Evolutionary conservation across 2,113 vertebrate species (phyloP).

Genomic region (Perognathus longimembris): DNA sequence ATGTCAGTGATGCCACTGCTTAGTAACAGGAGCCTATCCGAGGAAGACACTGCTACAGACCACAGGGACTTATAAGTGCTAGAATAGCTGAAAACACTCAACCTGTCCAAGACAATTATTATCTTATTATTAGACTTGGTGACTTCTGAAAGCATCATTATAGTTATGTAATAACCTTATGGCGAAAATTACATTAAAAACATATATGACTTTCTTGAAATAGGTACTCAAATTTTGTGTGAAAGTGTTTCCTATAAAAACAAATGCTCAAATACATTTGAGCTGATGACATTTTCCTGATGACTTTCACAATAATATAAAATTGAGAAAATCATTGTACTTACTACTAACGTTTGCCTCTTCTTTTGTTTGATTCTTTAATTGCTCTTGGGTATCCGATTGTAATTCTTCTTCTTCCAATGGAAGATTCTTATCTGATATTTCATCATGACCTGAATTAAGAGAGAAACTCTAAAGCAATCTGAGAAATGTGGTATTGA

Average conservation of each 20-base stretch:
- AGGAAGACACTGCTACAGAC: background rate
- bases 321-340: slow-evolving; percentile 5
- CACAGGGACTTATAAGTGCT: background rate
- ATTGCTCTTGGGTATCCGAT: background rate
- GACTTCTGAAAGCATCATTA: background rate
- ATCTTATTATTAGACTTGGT: background rate
- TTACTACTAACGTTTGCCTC: background rate
- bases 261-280: background rate
- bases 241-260: background rate
- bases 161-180: background rate
- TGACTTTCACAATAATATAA: background rate
- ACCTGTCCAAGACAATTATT: background rate
- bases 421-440: too few species aligned
- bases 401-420: background rate
- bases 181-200: background rate
- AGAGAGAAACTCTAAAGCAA: background rate
- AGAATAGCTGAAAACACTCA: background rate
- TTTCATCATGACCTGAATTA: background rate
- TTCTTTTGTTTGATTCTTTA: background rate
- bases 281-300: background rate
- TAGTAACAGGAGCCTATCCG: background rate
- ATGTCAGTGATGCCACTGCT: background rate
- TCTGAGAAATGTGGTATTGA: too few species aligned
- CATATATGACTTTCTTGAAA: background rate
- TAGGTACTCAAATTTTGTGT: background rate